Conservation (phyloP, 2,113 vertebrate genomes). For the Mesoclemmys tuberculata region DNA sequence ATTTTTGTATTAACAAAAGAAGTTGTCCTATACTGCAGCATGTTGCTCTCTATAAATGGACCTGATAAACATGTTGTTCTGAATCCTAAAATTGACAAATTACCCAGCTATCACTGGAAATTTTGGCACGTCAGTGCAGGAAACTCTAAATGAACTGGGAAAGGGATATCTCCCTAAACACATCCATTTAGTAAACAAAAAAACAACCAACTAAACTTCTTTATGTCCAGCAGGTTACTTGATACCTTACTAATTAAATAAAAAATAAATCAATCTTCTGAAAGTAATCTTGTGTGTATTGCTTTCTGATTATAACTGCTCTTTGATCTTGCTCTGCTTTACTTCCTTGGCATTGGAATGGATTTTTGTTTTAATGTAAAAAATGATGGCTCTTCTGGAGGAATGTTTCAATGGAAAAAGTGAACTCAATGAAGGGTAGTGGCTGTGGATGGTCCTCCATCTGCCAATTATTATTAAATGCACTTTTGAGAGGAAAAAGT, state of each 20-base stretch:
- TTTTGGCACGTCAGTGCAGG: background rate
- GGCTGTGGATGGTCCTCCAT: background rate
- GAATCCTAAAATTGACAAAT: background rate
- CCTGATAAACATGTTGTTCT: background rate
- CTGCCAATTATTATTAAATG: background rate
- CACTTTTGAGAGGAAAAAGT: background rate
- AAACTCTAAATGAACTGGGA: background rate
- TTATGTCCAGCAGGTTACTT: background rate
- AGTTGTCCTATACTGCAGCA: background rate
- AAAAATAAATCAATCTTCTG: background rate
- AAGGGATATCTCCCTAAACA: background rate
- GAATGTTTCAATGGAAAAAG: constrained; percentile 6
- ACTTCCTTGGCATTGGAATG: background rate
- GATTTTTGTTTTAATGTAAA: constrained; percentile 1
- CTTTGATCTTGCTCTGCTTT: background rate
- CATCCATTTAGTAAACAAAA: background rate
- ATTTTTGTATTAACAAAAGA: background rate
- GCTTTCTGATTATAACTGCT: background rate
- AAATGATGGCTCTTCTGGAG: background rate
- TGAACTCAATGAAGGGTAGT: background rate
- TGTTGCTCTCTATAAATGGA: background rate
- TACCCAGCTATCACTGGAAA: background rate
- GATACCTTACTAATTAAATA: background rate
- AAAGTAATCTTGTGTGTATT: background rate
- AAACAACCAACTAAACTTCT: background rate